Conservation (phyloP, 2,888 invertebrate genomes). For the Cenopis cana region DNA sequence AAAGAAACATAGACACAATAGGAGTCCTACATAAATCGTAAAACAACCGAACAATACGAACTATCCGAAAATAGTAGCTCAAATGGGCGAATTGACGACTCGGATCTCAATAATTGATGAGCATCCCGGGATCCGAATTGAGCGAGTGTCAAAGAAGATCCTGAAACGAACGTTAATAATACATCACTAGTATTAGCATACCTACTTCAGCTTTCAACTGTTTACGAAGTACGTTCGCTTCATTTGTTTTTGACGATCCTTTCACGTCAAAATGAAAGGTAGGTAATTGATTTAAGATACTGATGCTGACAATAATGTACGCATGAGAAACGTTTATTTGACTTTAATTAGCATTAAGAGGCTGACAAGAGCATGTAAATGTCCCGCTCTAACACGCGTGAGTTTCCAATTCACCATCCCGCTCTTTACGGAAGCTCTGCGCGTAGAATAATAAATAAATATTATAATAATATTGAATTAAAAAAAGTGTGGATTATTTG, state of each 20-base stretch:
- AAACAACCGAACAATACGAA: constrained; percentile 21
- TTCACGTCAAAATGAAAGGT: neutral
- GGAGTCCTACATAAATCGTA: neutral
- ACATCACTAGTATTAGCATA: constrained; percentile 40
- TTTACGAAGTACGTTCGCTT: neutral
- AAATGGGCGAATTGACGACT: constrained; percentile 38
- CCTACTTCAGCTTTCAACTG: constrained; percentile 34
- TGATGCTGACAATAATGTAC: neutral
- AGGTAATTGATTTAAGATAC: neutral
- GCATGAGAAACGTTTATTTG: constrained; percentile 7
- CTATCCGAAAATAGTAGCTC: constrained; percentile 23
- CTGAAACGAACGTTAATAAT: constrained; percentile 42
- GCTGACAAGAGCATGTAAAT: too few species aligned
- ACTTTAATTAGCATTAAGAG: neutral
- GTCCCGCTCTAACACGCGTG: too few species aligned
- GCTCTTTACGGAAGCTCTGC: too few species aligned
- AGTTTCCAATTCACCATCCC: too few species aligned
- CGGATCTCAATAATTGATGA: constrained; percentile 43
- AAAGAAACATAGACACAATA: neutral
- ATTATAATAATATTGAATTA: too few species aligned
- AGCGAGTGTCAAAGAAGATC: constrained; percentile 34
- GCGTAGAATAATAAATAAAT: too few species aligned
- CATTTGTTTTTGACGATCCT: neutral
- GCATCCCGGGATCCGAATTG: constrained; percentile 20
- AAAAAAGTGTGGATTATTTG: too few species aligned